Percentiles rank a stretch among this genome's conserved stretches.
Conservation (phyloP, 2,113 vertebrate genomes). For the Cephalopterus ornatus region DNA sequence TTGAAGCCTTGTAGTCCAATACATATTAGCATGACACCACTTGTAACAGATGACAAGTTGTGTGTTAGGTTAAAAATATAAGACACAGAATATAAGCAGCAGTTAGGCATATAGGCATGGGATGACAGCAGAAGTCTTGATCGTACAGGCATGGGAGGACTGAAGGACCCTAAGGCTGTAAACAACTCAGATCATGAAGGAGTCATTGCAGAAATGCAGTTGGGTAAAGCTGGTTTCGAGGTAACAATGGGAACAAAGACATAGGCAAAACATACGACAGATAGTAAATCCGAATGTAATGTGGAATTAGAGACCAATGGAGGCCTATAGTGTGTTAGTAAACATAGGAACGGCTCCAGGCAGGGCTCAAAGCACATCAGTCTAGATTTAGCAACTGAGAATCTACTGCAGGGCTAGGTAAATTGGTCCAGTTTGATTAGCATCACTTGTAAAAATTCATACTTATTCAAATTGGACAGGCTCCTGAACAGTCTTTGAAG, state of each 20-base stretch:
- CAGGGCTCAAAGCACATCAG: neutral
- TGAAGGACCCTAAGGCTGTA: neutral
- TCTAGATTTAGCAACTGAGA: neutral
- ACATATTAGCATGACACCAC: neutral
- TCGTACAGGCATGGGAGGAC: neutral
- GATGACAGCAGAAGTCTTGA: neutral
- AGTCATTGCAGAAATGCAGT: neutral
- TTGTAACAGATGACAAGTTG: neutral
- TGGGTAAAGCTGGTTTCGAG: neutral
- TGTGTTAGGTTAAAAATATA: neutral
- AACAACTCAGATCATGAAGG: neutral
- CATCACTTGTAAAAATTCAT: neutral
- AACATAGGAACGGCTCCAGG: neutral
- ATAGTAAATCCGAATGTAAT: neutral
- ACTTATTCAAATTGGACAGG: neutral
- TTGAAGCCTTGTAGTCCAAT: neutral
- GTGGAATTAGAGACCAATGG: neutral
- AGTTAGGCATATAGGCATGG: neutral
- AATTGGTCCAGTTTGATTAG: neutral
- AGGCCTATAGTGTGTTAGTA: neutral
- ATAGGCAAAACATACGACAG: neutral
- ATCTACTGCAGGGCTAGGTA: neutral
- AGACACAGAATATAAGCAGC: neutral
- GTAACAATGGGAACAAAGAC: neutral
- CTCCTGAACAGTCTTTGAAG: neutral